Evolutionary conservation across 2,113 vertebrate genomes (phyloP), one percentile per base, ranked within the genome.

Genomic region (Alligator mississippiensis): DNA sequence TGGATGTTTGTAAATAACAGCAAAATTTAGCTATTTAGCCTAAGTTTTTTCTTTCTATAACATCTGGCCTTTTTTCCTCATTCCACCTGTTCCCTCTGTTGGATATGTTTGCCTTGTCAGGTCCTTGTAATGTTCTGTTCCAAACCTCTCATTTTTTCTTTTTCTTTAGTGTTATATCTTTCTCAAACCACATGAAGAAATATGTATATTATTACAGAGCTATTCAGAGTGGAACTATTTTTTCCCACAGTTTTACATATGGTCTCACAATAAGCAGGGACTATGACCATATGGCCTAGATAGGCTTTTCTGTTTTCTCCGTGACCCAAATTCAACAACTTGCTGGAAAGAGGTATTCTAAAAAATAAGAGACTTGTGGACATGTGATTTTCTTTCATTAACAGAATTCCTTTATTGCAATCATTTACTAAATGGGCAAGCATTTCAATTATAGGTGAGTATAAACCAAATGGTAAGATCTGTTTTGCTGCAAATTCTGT

Each of bases 41-140:
- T 80, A 82, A 87, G 63, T 76, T 88, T 94, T 92, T 87, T 24
- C 16, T 11, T 88, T 82, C 38, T 54, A 76, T 18, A 79, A 10
- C 82, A 92, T 95, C 87, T 25, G 90, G 63, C 82, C 81, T 58
- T 72, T 93, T 90, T 21, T 85, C 94, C 60, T 92, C 92, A 93
- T 92, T 79, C 85, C 12, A 91, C 93, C 7, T 47, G 85, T 91
- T 91, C 89, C 4, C 59, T 93, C 87, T 84, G 90, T 68, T 30
- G 47, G 88, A 57, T 80, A 34, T 14, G 85, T 87, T 57, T 66
- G 1, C 38, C 91, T 57, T 78, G 88, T 72, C n/a, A 94, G 77
- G 88, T 94, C 17, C 7, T 75, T 87, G 14, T 59, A 2, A 57
- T 80, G 59, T 77, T 89, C 84, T 85, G 18, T 54, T 47, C 47